A percentile compares a stretch with the other conserved stretches of the same genome.
Evolutionary conservation across 2,888 invertebrate species (phyloP).

Genomic region (Phrixothrix hirtus): DNA sequence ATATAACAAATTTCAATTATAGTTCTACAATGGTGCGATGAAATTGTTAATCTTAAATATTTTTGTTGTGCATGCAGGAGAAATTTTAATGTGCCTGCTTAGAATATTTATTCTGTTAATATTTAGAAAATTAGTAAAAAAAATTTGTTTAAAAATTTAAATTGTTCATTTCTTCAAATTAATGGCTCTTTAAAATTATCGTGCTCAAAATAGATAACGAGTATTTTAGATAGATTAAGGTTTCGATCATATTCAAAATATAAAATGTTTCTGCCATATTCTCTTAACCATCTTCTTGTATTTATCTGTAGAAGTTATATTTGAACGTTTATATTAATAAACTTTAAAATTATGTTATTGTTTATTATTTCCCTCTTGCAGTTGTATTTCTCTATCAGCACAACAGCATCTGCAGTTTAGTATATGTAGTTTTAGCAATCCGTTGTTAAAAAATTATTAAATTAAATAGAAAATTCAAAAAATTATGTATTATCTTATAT

Average conservation of each 20-base stretch:
- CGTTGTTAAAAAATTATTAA: too few species aligned
- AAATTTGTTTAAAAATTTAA: not conserved
- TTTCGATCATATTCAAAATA: slow-evolving; percentile 12
- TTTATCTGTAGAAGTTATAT: slow-evolving; percentile 27
- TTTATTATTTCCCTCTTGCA: not conserved
- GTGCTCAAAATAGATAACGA: slow-evolving; percentile 15
- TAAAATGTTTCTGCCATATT: slow-evolving; percentile 24
- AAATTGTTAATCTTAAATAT: too few species aligned
- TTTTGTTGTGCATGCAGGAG: not conserved
- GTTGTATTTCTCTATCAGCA: too few species aligned
- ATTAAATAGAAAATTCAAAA: too few species aligned
- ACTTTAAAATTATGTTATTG: slow-evolving; percentile 8
- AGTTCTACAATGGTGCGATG: too few species aligned
- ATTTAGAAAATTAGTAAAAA: not conserved
- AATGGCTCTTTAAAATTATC: not conserved
- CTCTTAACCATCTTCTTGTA: slow-evolving; percentile 23
- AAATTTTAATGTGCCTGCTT: not conserved
- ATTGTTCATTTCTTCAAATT: not conserved
- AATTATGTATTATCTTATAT: too few species aligned
- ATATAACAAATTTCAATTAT: too few species aligned
- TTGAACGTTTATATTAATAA: slow-evolving; percentile 31
- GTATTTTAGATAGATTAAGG: slow-evolving; percentile 9
- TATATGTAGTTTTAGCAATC: too few species aligned
- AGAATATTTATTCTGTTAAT: not conserved
- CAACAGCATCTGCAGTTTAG: too few species aligned